Base-by-base conservation (phyloP, 2,797 vertebrate genomes). In the Microctenopoma stevenorrisi region DNA sequence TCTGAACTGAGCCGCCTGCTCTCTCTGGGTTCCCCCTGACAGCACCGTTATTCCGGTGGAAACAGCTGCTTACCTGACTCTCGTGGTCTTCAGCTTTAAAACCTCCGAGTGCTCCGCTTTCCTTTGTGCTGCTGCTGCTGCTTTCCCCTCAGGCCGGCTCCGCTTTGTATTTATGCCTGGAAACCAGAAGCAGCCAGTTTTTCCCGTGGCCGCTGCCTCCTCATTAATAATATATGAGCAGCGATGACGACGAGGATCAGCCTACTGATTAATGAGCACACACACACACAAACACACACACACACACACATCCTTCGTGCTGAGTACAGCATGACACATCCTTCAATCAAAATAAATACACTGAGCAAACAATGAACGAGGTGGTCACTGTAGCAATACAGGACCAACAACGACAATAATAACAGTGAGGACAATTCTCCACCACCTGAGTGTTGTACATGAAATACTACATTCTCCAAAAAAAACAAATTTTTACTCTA, bases 121-220 rank as follows among this genome's bases (percentile, higher is more conserved):
- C 71, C 89, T 93, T 94, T 92, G 92, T 94, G 86, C 74, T 48
- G 82, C 74, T 86, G 82, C 74, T 86, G 22, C 22, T 22, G 30
- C 5, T 33, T 83, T 76, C 56, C 67, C 74, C 71, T 74, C 84
- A 73, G 67, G 79, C 91, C 88, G 86, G 91, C 89, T 91, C 77
- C 66, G 91, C 90, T 92, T 90, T 92, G 91, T 93, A 92, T 93
- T 93, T 93, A 91, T 92, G 92, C 88, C 81, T 91, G 86, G 91
- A 90, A 95, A 95, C 94, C 94, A 95, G 94, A 92, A 93, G 94
- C 91, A 95, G 94, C 94, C 94, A 94, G 94, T 95, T 95, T 89
- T 63, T 13, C 82, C 82, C 59, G 70, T 81, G 72, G 86, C 75
- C 84, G 55, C 92, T 77, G 90, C 92, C 92, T 89, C 86, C 87